Conservation (phyloP, 2,113 vertebrate genomes). For the Hippocampus comes region DNA sequence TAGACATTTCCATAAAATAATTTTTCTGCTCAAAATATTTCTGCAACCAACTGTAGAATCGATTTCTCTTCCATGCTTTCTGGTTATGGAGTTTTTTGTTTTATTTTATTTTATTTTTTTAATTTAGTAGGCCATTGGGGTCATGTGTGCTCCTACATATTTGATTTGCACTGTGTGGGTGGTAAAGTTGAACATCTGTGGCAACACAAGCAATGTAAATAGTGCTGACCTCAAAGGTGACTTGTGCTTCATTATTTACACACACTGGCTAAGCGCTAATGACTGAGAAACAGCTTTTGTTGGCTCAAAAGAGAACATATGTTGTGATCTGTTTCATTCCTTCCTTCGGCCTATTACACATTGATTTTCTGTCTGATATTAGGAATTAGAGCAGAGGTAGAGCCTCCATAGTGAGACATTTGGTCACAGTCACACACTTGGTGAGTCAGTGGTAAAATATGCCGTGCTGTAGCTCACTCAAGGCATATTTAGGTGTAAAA, state of each 20-base stretch:
- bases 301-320: not conserved
- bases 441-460: constrained; percentile 21
- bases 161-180: constrained; percentile 25
- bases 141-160: not conserved
- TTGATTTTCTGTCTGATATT: constrained; percentile 61
- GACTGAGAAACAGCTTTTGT: constrained; percentile 13
- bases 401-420: constrained; percentile 37
- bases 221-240: constrained; percentile 19
- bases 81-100: not conserved
- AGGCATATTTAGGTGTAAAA: constrained; percentile 11
- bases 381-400: constrained; percentile 45
- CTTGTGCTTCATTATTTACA: constrained; percentile 12
- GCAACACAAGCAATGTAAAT: constrained; percentile 18
- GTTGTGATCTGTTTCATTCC: constrained; percentile 1
- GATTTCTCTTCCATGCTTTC: not conserved
- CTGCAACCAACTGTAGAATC: not conserved
- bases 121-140: not conserved
- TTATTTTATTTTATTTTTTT: too few species aligned
- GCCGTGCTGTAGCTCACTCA: constrained; percentile 20
- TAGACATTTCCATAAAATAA: not conserved
- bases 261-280: constrained; percentile 15
- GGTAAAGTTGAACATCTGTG: constrained; percentile 21
- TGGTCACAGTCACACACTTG: constrained; percentile 13
- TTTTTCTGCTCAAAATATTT: not conserved
- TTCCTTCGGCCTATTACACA: constrained; percentile 16